Base-by-base conservation (phyloP, 2,113 vertebrate genomes). In the Phylloscopus trochiloides region DNA sequence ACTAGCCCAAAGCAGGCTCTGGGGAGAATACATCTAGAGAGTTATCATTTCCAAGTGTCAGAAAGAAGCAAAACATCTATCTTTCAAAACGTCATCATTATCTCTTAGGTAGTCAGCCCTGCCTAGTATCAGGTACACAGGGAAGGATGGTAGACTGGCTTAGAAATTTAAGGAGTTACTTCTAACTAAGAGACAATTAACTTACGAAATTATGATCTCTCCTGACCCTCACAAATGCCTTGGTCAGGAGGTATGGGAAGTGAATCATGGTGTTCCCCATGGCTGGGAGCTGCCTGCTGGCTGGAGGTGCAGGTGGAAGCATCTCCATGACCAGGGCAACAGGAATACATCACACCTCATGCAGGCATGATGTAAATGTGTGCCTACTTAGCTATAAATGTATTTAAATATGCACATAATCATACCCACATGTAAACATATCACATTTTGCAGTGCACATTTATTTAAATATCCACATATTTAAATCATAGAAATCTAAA, bases 251-350 rank as follows among this genome's bases (percentile, higher is more conserved):
- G 6, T 51, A n/a, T 7, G 43, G 24, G 55, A 90, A 58, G 52
- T 0, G 9, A 55, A 18, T 32, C 1, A 1, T 22, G 47, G 20
- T 22, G 47, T 0, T 71, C 32, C 31, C 34, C 31, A 9, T 1
- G 51, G 42, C 36, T 88, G 61, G 43, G 62, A 86, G 55, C 24
- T 1, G 3, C 34, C 55, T 8, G 2, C 17, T 34, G 47, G 51
- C 40, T 45, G 59, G n/a, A 88, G 42, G 26, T 0, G 0, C 24
- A 16, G 18, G 9, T 25, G 31, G n/a, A 67, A 51, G 48, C 40
- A 43, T 34, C 22, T 66, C 59, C 54, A 29, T 19, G 32, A 47
- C 13, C 42, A 28, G 2, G 2, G 47, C 59, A 71, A 67, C 31
- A 55, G 26, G 9, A 7, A 40, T 40, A 40, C 40, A 40, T 40